phyloP scores from a whole-genome alignment of 2,797 vertebrate genomes.

The Knipowitschia caucasica region DNA sequence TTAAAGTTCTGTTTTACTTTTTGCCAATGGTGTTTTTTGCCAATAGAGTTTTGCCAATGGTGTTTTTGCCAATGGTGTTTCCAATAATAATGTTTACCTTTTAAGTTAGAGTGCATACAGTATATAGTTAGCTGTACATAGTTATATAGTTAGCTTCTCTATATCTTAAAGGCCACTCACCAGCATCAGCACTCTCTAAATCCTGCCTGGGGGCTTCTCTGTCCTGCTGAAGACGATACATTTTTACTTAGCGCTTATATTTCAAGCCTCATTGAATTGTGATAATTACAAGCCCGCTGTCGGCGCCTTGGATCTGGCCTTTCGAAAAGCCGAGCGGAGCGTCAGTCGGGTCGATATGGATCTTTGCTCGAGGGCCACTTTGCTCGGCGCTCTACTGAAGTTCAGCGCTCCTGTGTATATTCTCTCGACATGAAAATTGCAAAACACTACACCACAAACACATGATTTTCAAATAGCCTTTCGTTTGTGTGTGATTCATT shows the following conservation, averaged over 20 bases:
- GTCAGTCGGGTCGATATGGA: slow-evolving; percentile 1
- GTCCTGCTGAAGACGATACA: background rate
- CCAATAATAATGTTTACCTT: no score
- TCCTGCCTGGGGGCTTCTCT: background rate
- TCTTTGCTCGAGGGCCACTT: background rate
- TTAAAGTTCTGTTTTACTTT: no score
- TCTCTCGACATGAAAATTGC: no score
- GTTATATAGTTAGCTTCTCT: no score
- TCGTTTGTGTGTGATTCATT: background rate
- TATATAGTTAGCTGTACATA: no score
- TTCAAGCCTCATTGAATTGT: slow-evolving; percentile 9
- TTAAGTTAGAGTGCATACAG: no score
- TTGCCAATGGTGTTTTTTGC: no score
- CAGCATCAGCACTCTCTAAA: background rate
- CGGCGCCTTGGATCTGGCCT: background rate
- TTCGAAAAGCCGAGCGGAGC: background rate
- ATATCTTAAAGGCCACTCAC: background rate
- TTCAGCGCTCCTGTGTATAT: background rate
- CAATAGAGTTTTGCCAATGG: no score
- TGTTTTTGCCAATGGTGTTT: no score
- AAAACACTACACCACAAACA: background rate
- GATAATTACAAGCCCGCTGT: background rate
- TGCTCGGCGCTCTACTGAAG: background rate
- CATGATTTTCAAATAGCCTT: background rate
- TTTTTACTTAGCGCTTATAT: slow-evolving; percentile 1